Percentiles rank a stretch among this genome's conserved stretches.
Conservation (phyloP, 2,113 vertebrate species). For the Pituophis catenifer region DNA sequence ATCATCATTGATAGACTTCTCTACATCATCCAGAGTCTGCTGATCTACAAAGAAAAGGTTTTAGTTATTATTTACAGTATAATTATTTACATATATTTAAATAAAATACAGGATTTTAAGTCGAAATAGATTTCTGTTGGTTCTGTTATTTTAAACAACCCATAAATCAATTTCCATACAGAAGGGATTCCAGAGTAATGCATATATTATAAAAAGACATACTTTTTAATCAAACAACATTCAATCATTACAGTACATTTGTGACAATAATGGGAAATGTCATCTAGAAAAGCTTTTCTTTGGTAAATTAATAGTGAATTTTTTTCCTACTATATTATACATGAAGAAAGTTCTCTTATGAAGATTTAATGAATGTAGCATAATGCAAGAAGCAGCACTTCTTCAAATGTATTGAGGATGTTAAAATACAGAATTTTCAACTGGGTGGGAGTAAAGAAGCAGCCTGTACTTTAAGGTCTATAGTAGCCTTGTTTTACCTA, state of each 20-base stretch:
- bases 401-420: not conserved
- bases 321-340: not conserved
- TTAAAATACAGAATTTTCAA: not conserved
- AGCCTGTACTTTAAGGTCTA: not conserved
- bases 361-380: not conserved
- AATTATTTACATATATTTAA: constrained; percentile 17
- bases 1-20: constrained; percentile 95
- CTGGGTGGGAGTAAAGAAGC: not conserved
- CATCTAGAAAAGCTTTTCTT: not conserved
- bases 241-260: not conserved
- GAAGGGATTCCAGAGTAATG: not conserved
- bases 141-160: not conserved
- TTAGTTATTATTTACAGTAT: constrained; percentile 25
- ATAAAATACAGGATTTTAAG: not conserved
- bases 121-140: not conserved
- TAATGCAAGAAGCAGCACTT: not conserved
- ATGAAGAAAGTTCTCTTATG: not conserved
- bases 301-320: not conserved
- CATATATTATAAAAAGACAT: not conserved
- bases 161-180: not conserved
- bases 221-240: not conserved
- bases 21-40: constrained; percentile 89
- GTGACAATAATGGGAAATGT: not conserved
- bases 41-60: constrained; percentile 78
- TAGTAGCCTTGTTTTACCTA: not conserved